phyloP scores from a whole-genome alignment of 2,888 invertebrate genomes.

The Erebia epiphron region DNA sequence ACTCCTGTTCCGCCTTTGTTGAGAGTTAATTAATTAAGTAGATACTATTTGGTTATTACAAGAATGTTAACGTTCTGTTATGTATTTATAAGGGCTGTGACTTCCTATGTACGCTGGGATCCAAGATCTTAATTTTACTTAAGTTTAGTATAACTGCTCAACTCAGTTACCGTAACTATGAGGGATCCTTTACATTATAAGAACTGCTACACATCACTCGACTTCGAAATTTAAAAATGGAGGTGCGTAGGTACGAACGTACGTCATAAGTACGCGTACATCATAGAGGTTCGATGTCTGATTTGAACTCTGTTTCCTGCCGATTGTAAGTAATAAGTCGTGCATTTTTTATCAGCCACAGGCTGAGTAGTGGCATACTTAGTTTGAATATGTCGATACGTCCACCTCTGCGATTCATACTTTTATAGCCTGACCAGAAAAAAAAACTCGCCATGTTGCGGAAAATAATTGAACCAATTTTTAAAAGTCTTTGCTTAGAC shows the following conservation, averaged over 20 bases:
- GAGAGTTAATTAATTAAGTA: slow-evolving; percentile 16
- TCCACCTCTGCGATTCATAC: neutral
- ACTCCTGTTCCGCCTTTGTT: slow-evolving; percentile 51
- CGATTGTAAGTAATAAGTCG: too few relatives aligned
- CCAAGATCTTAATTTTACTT: slow-evolving; percentile 61
- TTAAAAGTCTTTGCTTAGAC: too few relatives aligned
- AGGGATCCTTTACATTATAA: neutral
- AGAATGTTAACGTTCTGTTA: slow-evolving; percentile 50
- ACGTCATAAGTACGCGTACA: too few relatives aligned
- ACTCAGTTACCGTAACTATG: slow-evolving; percentile 14
- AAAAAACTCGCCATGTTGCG: too few relatives aligned
- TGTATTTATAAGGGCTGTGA: slow-evolving; percentile 77
- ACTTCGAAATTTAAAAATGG: neutral
- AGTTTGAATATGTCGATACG: neutral
- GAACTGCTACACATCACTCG: neutral
- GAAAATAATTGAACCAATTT: too few relatives aligned
- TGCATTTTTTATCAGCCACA: too few relatives aligned
- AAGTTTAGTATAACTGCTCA: slow-evolving; percentile 48
- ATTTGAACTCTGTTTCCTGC: too few relatives aligned
- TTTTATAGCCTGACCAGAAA: too few relatives aligned
- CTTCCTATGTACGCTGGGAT: slow-evolving; percentile 70
- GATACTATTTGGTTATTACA: slow-evolving; percentile 18
- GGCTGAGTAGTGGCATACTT: neutral
- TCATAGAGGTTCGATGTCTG: too few relatives aligned
- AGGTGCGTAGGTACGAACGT: too few relatives aligned